Evolutionary conservation across 2,888 invertebrate species (phyloP).

Genomic region (Lathronympha strigana): DNA sequence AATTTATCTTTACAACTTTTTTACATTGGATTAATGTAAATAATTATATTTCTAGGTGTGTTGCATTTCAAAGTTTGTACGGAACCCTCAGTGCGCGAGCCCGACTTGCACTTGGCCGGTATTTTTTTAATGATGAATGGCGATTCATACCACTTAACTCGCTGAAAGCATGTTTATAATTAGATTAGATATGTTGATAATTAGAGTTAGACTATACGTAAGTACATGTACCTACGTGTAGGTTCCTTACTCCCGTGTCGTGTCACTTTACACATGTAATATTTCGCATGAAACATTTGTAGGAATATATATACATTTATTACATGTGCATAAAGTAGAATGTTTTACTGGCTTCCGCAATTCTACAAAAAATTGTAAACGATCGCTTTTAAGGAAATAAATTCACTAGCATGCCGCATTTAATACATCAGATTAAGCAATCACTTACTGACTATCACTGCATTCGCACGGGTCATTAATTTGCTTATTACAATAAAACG

Average conservation of each 20-base stretch:
- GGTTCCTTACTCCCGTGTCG: neutral
- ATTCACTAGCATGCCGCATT: neutral
- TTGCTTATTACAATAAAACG: conserved; percentile 30
- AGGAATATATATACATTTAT: neutral
- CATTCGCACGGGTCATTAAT: conserved; percentile 34
- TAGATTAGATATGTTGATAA: too few species aligned
- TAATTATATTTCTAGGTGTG: too few species aligned
- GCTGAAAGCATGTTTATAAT: neutral
- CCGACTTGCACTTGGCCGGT: too few species aligned
- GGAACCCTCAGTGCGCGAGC: too few species aligned
- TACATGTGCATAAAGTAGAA: neutral
- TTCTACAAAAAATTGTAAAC: neutral
- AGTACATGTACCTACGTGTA: neutral
- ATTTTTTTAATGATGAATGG: conserved; percentile 9
- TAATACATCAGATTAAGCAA: conserved; percentile 6
- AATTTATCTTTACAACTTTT: too few species aligned
- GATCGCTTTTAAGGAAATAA: conserved; percentile 16
- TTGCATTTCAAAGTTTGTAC: too few species aligned
- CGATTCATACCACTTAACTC: neutral
- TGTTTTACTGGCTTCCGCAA: conserved; percentile 6
- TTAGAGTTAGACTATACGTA: too few species aligned
- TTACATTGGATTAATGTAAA: too few species aligned
- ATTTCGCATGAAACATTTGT: conserved; percentile 6
- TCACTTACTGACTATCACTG: conserved; percentile 9
- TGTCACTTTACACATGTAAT: neutral